Percentiles rank a stretch among this genome's conserved stretches.
These are phyloP conservation scores for Sebastes hubbsi DNA, from an alignment of 2,797 vertebrate species.

Conservation along the genomic window DNA sequence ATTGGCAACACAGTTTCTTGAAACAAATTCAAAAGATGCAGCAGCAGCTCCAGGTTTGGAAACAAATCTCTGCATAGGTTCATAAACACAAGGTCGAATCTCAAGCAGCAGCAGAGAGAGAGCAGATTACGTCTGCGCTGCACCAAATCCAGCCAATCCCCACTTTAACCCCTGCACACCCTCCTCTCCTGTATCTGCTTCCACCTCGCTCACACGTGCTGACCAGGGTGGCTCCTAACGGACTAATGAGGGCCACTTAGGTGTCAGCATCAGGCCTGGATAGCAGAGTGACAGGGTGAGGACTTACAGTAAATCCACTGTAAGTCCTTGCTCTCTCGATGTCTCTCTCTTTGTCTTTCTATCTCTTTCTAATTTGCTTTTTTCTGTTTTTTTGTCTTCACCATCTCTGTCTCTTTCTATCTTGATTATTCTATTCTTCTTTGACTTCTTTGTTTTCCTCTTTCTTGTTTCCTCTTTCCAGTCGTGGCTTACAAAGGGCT, in stretches of 20 bases:
- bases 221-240: conserved; percentile 61
- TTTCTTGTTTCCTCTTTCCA: conserved; percentile 3
- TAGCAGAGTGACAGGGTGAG: conserved; percentile 58
- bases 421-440: background rate
- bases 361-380: background rate
- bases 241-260: conserved; percentile 76
- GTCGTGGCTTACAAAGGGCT: conserved; percentile 30
- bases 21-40: conserved; percentile 35
- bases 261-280: conserved; percentile 52
- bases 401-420: background rate
- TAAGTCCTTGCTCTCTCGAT: conserved; percentile 34
- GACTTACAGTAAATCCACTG: conserved; percentile 59
- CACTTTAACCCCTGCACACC: conserved; percentile 45
- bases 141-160: conserved; percentile 70
- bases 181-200: conserved; percentile 38
- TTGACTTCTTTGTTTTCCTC: background rate
- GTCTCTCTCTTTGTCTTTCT: conserved; percentile 15
- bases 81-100: conserved; percentile 52
- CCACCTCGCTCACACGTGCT: conserved; percentile 42
- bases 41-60: conserved; percentile 18
- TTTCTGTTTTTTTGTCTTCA: background rate
- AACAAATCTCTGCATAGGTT: conserved; percentile 46
- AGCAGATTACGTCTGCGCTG: conserved; percentile 55
- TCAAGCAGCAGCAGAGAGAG: conserved; percentile 34
- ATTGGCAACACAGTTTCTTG: conserved; percentile 45